phyloP scores from a whole-genome alignment of 2,888 invertebrate species.

The Drosophila seclusa region DNA sequence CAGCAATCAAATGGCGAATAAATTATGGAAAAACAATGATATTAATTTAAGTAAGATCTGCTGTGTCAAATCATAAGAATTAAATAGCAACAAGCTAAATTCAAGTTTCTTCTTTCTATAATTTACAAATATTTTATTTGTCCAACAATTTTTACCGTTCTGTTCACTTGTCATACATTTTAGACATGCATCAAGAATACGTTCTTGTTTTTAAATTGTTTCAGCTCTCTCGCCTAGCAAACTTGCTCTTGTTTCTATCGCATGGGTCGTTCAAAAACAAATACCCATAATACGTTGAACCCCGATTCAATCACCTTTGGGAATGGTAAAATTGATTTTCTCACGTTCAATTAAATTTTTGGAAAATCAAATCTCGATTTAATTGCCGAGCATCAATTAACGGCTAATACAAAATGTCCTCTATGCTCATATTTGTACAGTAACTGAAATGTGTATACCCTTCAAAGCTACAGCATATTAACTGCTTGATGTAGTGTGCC shows the following conservation, averaged over 20 bases:
- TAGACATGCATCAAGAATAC: not conserved
- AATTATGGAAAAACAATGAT: not conserved
- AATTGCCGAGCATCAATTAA: slow-evolving; percentile 52
- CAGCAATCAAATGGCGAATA: not conserved
- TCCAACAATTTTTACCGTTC: not conserved
- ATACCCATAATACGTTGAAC: slow-evolving; percentile 11
- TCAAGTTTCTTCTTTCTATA: not conserved
- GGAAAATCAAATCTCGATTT: slow-evolving; percentile 52
- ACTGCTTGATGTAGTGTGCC: not conserved
- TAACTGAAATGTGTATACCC: slow-evolving; percentile 8
- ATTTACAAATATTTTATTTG: not conserved
- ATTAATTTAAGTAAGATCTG: not conserved
- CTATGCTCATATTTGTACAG: not conserved
- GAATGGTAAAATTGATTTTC: slow-evolving; percentile 60
- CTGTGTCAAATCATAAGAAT: not conserved
- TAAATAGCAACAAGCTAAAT: not conserved
- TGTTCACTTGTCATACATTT: not conserved
- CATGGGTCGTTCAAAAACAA: not conserved
- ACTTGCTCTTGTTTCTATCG: not conserved
- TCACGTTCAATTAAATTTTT: slow-evolving; percentile 76
- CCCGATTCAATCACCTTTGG: slow-evolving; percentile 34
- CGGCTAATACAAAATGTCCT: slow-evolving; percentile 66
- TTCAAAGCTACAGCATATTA: not conserved
- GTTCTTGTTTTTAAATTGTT: not conserved
- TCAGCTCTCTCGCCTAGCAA: not conserved